Evolutionary conservation across 2,113 vertebrate species (phyloP), one percentile per base, ranked within the genome.

Genomic region (Tragelaphus buxtoni): DNA sequence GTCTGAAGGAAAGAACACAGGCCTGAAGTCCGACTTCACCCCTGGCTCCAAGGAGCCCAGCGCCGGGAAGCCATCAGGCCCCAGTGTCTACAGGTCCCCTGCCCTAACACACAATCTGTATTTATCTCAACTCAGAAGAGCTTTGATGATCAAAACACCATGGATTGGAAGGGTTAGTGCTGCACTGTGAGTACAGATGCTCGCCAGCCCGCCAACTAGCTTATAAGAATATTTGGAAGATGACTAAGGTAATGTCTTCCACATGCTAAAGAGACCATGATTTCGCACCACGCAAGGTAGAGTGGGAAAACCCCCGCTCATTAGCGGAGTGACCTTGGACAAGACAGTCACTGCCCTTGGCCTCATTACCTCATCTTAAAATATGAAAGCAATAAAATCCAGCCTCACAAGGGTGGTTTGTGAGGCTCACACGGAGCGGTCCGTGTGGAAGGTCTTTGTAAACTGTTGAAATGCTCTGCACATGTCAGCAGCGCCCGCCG

Each of bases 201-300:
- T 86, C 13, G 42, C 77, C 32, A 2, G 13, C 82, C 58, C 3
- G 28, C 35, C 92, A 26, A 9, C 58, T 42, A 45, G 83, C 88
- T 87, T 60, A 53, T 42, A 32, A 13, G 86, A 80, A 79, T 92
- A 90, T 93, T 81, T 91, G 56, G 93, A 82, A 58, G 96, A 84
- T 63, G 86, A 93, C 53, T 83, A 28, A 93, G 74, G 51, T 94
- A 76, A 97, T 84, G 35, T 55, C 42, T 96, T 95, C 87, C 94
- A 77, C 20, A 90, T 87, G 96, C 72, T 84, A 5, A 79, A 47
- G 76, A 35, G 55, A 60, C 32, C 55, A 63, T 26, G 61, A 90
- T 61, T 42, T 53, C 20, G 22, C 39, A 18, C 49, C 42, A 28
- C 0, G 8, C 30, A 18, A 35, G 82, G 82, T 82, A 42, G 32